phyloP scores from a whole-genome alignment of 1,140 invertebrate genomes.

The Teleogryllus occipitalis region DNA sequence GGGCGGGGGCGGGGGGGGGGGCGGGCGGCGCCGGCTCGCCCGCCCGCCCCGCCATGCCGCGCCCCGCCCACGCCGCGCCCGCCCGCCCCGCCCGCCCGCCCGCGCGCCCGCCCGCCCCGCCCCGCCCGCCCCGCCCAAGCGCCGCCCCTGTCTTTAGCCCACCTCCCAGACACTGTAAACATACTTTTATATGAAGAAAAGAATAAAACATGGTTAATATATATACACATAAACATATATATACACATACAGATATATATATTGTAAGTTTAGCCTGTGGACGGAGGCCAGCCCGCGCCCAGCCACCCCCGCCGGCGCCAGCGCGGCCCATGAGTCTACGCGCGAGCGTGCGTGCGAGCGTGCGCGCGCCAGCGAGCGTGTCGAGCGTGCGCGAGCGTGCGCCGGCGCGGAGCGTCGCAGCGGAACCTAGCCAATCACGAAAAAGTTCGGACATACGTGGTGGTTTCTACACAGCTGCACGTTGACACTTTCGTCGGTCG shows the following conservation, averaged over 20 bases:
- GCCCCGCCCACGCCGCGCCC: too few relatives aligned
- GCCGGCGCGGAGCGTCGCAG: neutral
- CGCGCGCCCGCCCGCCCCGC: too few relatives aligned
- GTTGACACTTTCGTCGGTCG: neutral
- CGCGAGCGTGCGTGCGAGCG: neutral
- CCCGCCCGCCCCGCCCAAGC: too few relatives aligned
- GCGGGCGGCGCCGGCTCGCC: too few relatives aligned
- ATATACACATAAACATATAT: neutral
- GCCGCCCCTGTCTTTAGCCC: neutral
- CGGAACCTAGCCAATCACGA: neutral
- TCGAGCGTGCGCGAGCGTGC: neutral
- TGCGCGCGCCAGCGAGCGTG: too few relatives aligned
- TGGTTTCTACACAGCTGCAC: neutral
- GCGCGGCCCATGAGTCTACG: neutral
- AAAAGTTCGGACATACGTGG: neutral
- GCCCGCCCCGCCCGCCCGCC: too few relatives aligned
- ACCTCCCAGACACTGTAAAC: neutral
- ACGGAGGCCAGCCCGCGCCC: neutral
- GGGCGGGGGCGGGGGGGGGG: too few relatives aligned
- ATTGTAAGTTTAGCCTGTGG: constrained; percentile 1
- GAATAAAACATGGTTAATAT: constrained; percentile 6
- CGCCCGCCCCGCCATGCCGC: too few relatives aligned
- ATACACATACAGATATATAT: neutral
- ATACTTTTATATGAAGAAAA: constrained; percentile 6
- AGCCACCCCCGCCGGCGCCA: too few relatives aligned